A percentile compares a stretch with the other conserved stretches of the same genome.
Conservation (phyloP, 2,888 invertebrate species). For the Ectemnius continuus region DNA sequence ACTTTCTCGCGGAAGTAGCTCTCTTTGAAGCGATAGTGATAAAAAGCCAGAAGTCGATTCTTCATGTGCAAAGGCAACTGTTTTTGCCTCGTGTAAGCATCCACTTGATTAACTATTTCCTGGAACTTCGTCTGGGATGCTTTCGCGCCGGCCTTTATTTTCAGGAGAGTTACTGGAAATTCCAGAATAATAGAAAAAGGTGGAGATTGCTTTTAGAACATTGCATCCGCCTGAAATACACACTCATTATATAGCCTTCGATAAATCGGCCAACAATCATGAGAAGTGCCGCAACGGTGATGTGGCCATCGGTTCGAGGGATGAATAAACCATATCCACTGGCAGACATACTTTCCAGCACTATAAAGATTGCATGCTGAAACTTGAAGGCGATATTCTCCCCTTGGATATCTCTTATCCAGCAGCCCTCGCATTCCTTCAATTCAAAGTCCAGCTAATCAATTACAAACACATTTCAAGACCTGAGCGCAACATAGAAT, state of each 20-base stretch:
- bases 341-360: slow-evolving; percentile 68
- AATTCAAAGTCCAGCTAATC: neutral
- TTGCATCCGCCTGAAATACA: neutral
- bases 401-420: slow-evolving; percentile 56
- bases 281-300: slow-evolving; percentile 64
- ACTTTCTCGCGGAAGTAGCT: slow-evolving; percentile 76
- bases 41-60: slow-evolving; percentile 73
- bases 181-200: neutral
- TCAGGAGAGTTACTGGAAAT: slow-evolving; percentile 71
- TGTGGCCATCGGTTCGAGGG: slow-evolving; percentile 60
- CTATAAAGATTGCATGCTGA: slow-evolving; percentile 67
- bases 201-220: neutral
- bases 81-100: slow-evolving; percentile 75
- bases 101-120: slow-evolving; percentile 76
- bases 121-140: slow-evolving; percentile 75
- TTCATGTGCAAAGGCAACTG: slow-evolving; percentile 75
- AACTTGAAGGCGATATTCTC: slow-evolving; percentile 52
- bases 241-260: slow-evolving; percentile 70
- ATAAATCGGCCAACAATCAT: slow-evolving; percentile 71
- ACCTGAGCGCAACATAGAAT: neutral
- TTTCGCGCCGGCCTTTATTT: slow-evolving; percentile 64
- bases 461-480: neutral
- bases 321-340: slow-evolving; percentile 67
- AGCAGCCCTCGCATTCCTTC: slow-evolving; percentile 66
- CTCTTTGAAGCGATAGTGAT: slow-evolving; percentile 75